Percentiles rank a stretch among this genome's conserved stretches.
Evolutionary conservation across 2,888 invertebrate species (phyloP).

Genomic region (Cordilura impudica): DNA sequence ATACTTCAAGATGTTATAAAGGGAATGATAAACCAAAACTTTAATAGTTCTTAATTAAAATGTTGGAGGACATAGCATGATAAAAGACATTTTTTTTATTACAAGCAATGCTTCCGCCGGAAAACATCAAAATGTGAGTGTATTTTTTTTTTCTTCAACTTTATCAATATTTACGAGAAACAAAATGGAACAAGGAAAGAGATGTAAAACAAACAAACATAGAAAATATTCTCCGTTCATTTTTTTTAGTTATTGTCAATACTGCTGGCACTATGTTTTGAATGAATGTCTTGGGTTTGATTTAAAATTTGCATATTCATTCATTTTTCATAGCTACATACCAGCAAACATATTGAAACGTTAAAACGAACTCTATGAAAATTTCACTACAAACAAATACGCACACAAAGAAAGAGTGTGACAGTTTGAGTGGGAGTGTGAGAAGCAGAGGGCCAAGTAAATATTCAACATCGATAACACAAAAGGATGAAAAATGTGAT

Average conservation of each 20-base stretch:
- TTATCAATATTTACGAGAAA: conserved; percentile 34
- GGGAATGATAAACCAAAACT: neutral
- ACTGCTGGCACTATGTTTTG: neutral
- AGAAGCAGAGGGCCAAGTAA: neutral
- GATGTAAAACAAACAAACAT: neutral
- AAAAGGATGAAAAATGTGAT: neutral
- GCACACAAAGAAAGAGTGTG: too few relatives aligned
- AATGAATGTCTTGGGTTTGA: neutral
- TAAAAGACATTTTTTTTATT: conserved; percentile 14
- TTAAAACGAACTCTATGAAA: conserved; percentile 10
- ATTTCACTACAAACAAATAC: neutral
- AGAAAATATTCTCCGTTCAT: conserved; percentile 4
- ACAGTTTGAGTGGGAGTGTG: neutral
- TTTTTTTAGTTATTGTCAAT: neutral
- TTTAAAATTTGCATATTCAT: conserved; percentile 18
- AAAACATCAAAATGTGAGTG: conserved; percentile 49
- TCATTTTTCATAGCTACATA: too few relatives aligned
- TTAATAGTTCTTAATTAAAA: neutral
- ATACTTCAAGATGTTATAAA: neutral
- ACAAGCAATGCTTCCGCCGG: conserved; percentile 47
- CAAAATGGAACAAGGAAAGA: neutral
- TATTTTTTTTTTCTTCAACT: conserved; percentile 37
- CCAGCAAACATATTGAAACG: neutral
- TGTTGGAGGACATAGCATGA: neutral
- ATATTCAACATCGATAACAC: too few relatives aligned